Conservation (phyloP, 2,888 invertebrate genomes). For the Schizaphis graminum region DNA sequence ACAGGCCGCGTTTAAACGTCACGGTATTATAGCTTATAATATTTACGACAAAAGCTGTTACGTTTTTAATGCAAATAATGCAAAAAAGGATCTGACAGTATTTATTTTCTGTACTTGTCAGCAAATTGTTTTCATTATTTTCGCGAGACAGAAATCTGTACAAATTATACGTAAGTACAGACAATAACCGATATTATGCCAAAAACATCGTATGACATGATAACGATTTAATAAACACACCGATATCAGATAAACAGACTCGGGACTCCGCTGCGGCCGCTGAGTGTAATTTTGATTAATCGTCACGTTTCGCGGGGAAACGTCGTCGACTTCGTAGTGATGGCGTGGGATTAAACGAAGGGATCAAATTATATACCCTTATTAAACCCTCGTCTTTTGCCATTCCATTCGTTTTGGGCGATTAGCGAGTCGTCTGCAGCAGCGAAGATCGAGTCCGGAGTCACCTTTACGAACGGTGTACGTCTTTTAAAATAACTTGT, state of each 20-base stretch:
- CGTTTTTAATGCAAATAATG: neutral
- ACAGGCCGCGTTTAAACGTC: neutral
- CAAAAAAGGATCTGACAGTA: no score
- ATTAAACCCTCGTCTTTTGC: neutral
- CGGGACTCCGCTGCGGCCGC: neutral
- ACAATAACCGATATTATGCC: neutral
- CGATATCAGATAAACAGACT: neutral
- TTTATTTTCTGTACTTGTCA: neutral
- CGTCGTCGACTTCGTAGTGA: neutral
- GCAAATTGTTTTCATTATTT: neutral
- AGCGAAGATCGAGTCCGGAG: neutral
- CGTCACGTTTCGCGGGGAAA: neutral
- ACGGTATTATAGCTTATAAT: neutral
- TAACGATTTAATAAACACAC: neutral
- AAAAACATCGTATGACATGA: neutral
- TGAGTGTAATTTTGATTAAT: constrained; percentile 27
- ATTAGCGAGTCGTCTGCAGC: neutral
- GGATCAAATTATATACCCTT: constrained; percentile 18
- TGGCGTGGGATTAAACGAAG: neutral
- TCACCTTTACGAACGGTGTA: neutral
- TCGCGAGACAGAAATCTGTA: neutral
- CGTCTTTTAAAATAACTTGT: neutral
- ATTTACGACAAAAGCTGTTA: neutral
- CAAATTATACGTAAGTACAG: neutral
- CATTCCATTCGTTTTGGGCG: neutral